Evolutionary conservation across 2,113 vertebrate genomes (phyloP).

Genomic region (Miniopterus natalensis): DNA sequence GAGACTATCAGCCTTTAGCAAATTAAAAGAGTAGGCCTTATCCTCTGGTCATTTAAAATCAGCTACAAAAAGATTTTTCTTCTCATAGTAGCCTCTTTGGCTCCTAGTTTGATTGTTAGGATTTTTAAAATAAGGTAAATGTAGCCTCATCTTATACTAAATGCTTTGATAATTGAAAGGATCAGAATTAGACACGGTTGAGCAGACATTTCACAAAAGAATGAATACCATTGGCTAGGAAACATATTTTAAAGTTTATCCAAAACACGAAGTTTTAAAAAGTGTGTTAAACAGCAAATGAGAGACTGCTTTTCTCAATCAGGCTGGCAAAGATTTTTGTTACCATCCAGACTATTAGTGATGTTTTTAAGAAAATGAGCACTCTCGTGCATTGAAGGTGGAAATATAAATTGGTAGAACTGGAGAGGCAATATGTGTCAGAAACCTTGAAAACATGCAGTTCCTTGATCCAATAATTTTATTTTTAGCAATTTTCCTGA

Average conservation of each 20-base stretch:
- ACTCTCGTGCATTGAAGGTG: neutral
- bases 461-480: neutral
- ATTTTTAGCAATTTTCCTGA: constrained; percentile 19
- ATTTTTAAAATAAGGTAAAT: neutral
- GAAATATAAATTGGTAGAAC: neutral
- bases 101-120: neutral
- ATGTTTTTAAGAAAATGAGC: neutral
- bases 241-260: constrained; percentile 24
- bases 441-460: neutral
- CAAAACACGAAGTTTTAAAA: neutral
- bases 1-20: neutral
- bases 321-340: neutral
- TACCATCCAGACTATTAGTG: neutral
- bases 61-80: neutral
- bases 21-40: constrained; percentile 27
- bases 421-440: neutral
- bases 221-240: neutral
- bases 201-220: neutral
- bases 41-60: constrained; percentile 17
- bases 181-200: neutral
- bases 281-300: neutral
- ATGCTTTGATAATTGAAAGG: constrained; percentile 19
- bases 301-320: constrained; percentile 14
- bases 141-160: neutral
- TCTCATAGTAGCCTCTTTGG: neutral